Evolutionary conservation across 2,888 invertebrate species (phyloP), one percentile per base, ranked within the genome.

Genomic region (Cyrtodaria siliqua): DNA sequence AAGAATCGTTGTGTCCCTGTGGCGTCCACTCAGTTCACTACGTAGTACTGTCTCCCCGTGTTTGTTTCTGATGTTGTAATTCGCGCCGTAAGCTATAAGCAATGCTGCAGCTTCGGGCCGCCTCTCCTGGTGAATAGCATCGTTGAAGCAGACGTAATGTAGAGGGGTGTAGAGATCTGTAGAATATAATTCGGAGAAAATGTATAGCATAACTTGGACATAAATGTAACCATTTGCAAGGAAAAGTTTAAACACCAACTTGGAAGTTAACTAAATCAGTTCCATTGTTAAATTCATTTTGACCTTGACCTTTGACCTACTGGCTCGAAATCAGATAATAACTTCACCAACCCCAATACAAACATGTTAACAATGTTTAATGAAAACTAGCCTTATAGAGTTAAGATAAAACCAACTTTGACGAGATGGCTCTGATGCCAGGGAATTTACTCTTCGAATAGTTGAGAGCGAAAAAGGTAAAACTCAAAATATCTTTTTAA

Each of bases 131-230:
- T 79, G 79, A 12, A 72, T 73, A 42, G 86, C 85, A 50, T 90
- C 91, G 74, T 84, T 87, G 64, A 91, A 91, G 73, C 88, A 87
- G 4, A 90, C 90, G 72, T 89, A 91, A 66, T 92, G 91, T n/a
- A 92, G 81, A 4, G 91, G 90, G 3, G 88, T 87, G 26, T 59
- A 72, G 16, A 78, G 81, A 40, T 88, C 91, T 91, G 81, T 14
- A 16, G 20, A 16, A 8, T 33, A 33, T 4, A 33, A 33, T 33
- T 8, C 33, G n/a, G n/a, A n/a, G n/a, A n/a, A n/a, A n/a, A n/a
- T n/a, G n/a, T n/a, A n/a, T n/a, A n/a, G n/a, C n/a, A n/a, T n/a
- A 40, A 14, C 40, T 40, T 8, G 14, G 40, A 40, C 40, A 40
- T 40, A 14, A 14, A 40, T 14, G 9, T 40, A 40, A 40, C 40